Evolutionary conservation across 2,888 invertebrate species (phyloP), one percentile per base, ranked within the genome.

Genomic region (Athalia circularis): DNA sequence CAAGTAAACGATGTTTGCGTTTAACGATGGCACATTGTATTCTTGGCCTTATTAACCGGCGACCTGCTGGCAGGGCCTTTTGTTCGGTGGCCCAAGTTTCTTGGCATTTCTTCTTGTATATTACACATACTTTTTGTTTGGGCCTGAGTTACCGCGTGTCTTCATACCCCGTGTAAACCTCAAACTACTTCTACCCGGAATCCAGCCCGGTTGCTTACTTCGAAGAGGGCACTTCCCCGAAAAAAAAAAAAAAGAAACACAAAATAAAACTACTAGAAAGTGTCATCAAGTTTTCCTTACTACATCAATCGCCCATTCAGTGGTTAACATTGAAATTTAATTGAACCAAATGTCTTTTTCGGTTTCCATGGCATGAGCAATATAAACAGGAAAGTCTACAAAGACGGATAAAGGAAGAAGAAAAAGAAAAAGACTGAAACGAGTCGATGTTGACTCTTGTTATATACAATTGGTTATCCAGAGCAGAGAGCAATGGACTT

Each of bases 41-140:
- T 72, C 72, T 72, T 45, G 62, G 75, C 54, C 75, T 62, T 62
- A 75, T 75, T 75, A 64, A 75, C 45, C 64, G 62, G 61, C 64
- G 62, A 75, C 62, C 75, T 75, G 75, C 75, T 75, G 75, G 75
- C 64, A 75, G 64, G 47, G 62, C 54, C 75, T 75, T 75, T 75
- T 75, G 75, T 75, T 75, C 62, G 62, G 50, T 61, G 75, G 64
- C 62, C 75, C 48, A 75, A 64, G 75, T 75, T 75, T 75, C 75
- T 61, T 52, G 75, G 59, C 75, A 75, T 75, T 75, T 64, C 48
- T 61, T 52, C 62, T 64, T 9, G 50, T 50, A 29, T 29, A 29
- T 29, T 29, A 29, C 29, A 29, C 29, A 29, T 29, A 29, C 29
- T 29, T 29, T 29, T 29, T 29, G 62, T 61, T 72, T 75, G 62